A percentile compares a stretch with the other conserved stretches of the same genome.
Conservation (phyloP, 2,888 invertebrate species). For the Blera fallax region DNA sequence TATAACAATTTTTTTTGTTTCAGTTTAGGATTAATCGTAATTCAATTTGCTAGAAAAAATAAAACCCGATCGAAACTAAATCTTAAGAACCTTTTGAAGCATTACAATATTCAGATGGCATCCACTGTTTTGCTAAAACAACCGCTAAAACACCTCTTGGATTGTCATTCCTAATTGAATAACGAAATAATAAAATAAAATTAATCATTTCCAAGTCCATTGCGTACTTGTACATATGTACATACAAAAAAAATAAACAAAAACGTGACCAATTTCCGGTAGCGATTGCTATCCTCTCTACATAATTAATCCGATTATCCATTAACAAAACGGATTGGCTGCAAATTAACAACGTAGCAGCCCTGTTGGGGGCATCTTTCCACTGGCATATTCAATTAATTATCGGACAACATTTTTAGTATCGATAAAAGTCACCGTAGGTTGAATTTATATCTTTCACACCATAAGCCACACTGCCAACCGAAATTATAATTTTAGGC, state of each 20-base stretch:
- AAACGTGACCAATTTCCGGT: not conserved
- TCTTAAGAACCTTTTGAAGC: too few species aligned
- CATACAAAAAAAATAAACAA: not conserved
- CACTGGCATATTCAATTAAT: slow-evolving; percentile 18
- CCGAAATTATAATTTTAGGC: not conserved
- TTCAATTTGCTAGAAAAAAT: too few species aligned
- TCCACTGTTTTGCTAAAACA: too few species aligned
- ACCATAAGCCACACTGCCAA: not conserved
- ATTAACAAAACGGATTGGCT: slow-evolving; percentile 9
- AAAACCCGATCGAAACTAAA: too few species aligned
- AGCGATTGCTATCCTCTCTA: slow-evolving; percentile 13
- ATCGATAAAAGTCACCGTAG: slow-evolving; percentile 4
- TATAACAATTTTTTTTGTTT: too few species aligned
- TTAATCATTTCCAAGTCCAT: not conserved
- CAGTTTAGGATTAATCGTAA: too few species aligned
- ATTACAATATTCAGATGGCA: too few species aligned
- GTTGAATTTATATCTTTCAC: not conserved
- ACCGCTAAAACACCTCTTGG: too few species aligned
- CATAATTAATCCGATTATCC: slow-evolving; percentile 19
- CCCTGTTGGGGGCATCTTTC: not conserved
- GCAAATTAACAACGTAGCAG: not conserved
- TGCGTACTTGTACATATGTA: not conserved
- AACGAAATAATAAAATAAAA: not conserved
- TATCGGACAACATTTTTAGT: not conserved
- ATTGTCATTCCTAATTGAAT: not conserved